Evolutionary conservation across 2,113 vertebrate genomes (phyloP).

Genomic region (Aegypius monachus): DNA sequence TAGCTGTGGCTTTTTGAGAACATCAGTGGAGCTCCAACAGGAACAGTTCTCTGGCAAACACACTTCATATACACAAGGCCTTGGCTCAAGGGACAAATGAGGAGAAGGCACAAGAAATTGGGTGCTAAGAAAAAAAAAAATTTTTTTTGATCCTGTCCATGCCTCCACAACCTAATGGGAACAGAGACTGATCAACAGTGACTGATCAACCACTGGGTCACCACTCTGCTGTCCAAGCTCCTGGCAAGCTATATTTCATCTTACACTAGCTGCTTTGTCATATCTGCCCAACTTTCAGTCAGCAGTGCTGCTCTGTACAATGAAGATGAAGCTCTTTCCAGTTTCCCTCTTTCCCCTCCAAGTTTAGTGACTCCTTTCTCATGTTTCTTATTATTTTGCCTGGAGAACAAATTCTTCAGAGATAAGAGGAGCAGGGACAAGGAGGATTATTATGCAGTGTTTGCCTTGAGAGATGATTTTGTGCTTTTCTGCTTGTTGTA

Average conservation of each 20-base stretch:
- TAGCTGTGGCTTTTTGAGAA: background rate
- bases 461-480: conserved; percentile 41
- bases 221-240: background rate
- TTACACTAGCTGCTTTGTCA: background rate
- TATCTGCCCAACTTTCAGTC: background rate
- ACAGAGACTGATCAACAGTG: background rate
- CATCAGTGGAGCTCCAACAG: background rate
- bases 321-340: background rate
- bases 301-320: background rate
- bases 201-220: background rate
- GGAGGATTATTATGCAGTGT: background rate
- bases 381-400: conserved; percentile 31
- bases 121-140: background rate
- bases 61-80: background rate
- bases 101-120: background rate
- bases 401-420: conserved; percentile 52
- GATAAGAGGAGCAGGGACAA: conserved; percentile 36
- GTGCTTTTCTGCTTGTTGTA: conserved; percentile 48
- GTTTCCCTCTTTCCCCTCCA: background rate
- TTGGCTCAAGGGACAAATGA: background rate
- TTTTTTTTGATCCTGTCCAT: background rate
- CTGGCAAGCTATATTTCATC: background rate
- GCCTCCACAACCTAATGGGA: background rate
- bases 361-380: background rate
- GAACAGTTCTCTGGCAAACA: background rate